A percentile compares a stretch with the other conserved stretches of the same genome.
Conservation (phyloP, 53 echinoderm and acorn worm genomes). For the Mesocentrotus franciscanus region DNA sequence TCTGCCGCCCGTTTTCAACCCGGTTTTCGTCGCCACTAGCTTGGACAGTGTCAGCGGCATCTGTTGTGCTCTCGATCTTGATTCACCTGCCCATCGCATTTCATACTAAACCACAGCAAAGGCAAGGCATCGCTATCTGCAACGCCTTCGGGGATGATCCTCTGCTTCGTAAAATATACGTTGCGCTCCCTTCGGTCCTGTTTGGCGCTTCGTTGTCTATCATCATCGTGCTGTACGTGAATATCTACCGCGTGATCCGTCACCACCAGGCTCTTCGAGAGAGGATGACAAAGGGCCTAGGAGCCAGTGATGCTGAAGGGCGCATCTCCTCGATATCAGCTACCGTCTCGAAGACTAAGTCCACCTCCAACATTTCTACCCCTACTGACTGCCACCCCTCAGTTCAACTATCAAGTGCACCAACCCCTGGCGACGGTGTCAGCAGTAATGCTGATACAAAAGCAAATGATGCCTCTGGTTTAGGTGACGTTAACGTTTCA, state of each 20-base stretch:
- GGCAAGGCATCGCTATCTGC: not conserved
- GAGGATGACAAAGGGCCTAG: not conserved
- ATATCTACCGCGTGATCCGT: not conserved
- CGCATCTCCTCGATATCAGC: not conserved
- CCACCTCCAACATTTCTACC: not conserved
- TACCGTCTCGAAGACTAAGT: not conserved
- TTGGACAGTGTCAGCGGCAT: not conserved
- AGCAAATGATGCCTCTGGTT: not conserved
- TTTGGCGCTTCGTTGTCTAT: not conserved
- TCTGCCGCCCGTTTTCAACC: not conserved
- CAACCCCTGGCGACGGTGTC: not conserved
- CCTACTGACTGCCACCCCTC: not conserved
- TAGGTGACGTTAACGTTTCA: not conserved
- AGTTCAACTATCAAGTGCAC: not conserved
- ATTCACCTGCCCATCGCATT: not conserved
- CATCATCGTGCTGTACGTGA: not conserved
- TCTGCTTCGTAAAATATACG: not conserved
- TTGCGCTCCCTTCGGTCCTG: not conserved
- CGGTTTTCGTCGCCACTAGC: not conserved
- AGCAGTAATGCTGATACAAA: not conserved
- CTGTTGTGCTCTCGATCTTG: not conserved
- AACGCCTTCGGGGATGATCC: not conserved
- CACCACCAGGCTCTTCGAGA: not conserved
- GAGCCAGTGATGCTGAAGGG: not conserved
- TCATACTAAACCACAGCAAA: not conserved